A percentile compares a stretch with the other conserved stretches of the same genome.
These are phyloP conservation scores for Masnerella sp. DNA, from an alignment of 2,888 invertebrate species.

Conservation along the genomic window DNA sequence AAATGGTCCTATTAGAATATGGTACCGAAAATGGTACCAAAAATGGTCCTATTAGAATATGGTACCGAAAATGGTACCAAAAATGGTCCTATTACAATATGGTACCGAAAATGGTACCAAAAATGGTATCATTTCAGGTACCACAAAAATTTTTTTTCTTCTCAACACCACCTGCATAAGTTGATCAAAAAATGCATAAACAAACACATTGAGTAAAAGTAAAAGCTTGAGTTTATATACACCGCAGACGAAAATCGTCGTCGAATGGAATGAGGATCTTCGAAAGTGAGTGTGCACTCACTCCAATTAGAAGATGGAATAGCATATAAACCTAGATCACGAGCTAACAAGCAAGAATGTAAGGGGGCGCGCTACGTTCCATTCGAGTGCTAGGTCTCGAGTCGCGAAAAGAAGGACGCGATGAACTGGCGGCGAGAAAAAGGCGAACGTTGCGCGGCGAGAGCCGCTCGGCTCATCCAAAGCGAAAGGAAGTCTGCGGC, in stretches of 20 bases:
- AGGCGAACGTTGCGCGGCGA: conserved; percentile 38
- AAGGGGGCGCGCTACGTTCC: conserved; percentile 42
- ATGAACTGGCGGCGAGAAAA: conserved; percentile 44
- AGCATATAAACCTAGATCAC: conserved; percentile 41
- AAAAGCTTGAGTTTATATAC: no score
- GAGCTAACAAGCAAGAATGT: conserved; percentile 48
- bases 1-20: no score
- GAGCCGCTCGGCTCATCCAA: conserved; percentile 40
- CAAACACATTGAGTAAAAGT: no score
- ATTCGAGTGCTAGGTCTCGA: conserved; percentile 31
- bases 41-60: no score
- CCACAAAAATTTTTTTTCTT: no score
- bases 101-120: no score
- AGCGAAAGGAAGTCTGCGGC: conserved; percentile 54
- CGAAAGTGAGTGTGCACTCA: conserved; percentile 23
- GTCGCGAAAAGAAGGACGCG: conserved; percentile 49
- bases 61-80: no score
- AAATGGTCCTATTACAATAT: no score
- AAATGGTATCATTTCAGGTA: no score
- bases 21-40: no score
- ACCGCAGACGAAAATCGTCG: conserved; percentile 21
- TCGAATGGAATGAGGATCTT: conserved; percentile 14
- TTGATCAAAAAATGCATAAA: no score
- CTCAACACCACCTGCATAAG: no score
- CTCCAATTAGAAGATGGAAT: conserved; percentile 49